Conservation (phyloP, 2,797 vertebrate genomes). For the Myotis pilosus region DNA sequence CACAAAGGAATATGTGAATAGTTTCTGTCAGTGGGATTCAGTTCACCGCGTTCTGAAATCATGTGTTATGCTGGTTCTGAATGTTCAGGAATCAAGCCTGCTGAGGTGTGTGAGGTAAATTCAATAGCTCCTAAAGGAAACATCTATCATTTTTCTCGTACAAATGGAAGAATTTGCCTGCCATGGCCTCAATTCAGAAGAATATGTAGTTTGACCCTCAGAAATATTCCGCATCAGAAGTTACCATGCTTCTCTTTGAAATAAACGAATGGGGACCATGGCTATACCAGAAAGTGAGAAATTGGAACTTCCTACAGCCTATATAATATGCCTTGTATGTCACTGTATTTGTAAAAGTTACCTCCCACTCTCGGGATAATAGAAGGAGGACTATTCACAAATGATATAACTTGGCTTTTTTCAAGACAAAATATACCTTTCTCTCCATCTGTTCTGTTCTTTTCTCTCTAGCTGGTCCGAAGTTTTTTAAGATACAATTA, state of each 20-base stretch:
- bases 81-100: background rate
- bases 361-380: background rate
- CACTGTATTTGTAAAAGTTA: background rate
- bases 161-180: background rate
- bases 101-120: background rate
- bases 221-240: background rate
- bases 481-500: conserved; percentile 43
- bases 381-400: background rate
- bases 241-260: background rate
- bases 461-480: background rate
- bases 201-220: background rate
- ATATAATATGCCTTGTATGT: background rate
- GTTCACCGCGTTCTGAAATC: background rate
- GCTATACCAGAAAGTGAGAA: background rate
- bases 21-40: background rate
- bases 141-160: background rate
- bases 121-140: background rate
- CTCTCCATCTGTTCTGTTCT: background rate
- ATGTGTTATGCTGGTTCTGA: background rate
- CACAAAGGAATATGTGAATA: background rate
- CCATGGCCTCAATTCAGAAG: background rate
- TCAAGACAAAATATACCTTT: conserved; percentile 8
- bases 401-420: background rate
- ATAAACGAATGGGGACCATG: background rate
- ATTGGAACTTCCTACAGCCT: background rate